Evolutionary conservation across 2,113 vertebrate genomes (phyloP).

Genomic region (Platichthys flesus): DNA sequence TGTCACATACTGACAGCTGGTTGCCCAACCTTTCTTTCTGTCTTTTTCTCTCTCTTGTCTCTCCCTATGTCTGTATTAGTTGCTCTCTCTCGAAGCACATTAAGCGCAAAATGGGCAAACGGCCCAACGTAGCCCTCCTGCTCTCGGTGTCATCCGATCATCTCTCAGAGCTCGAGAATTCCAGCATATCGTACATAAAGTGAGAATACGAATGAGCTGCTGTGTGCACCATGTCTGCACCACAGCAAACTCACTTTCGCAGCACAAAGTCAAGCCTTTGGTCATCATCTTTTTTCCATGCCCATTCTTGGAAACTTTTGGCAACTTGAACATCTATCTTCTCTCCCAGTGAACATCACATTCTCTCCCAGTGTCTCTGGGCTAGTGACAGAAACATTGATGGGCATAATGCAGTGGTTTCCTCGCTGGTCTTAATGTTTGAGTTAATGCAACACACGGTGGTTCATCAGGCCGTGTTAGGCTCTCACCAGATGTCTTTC

Average conservation of each 20-base stretch:
- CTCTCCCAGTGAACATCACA: no score
- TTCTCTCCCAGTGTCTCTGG: neutral
- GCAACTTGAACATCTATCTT: neutral
- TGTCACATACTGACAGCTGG: conserved; percentile 50
- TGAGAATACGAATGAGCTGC: conserved; percentile 25
- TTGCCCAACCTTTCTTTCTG: conserved; percentile 27
- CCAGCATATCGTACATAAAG: conserved; percentile 26
- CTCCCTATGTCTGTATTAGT: neutral
- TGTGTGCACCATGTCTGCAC: conserved; percentile 5
- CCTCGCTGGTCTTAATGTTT: conserved; percentile 3
- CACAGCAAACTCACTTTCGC: neutral
- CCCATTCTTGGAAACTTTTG: neutral
- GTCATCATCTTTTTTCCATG: neutral
- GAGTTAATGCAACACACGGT: neutral
- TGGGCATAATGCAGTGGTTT: no score
- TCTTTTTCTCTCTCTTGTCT: neutral
- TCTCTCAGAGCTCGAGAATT: conserved; percentile 16
- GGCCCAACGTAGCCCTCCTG: conserved; percentile 28
- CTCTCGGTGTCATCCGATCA: conserved; percentile 32
- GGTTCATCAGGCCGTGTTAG: conserved; percentile 7
- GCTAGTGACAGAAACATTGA: no score
- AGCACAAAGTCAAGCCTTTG: neutral
- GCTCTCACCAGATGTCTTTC: conserved; percentile 8
- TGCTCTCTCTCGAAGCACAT: conserved; percentile 37
- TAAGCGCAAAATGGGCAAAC: conserved; percentile 47